These are phyloP conservation scores for human (Homo sapiens) DNA, from an alignment of 2,113 vertebrate genomes.

Conservation along the genomic window DNA sequence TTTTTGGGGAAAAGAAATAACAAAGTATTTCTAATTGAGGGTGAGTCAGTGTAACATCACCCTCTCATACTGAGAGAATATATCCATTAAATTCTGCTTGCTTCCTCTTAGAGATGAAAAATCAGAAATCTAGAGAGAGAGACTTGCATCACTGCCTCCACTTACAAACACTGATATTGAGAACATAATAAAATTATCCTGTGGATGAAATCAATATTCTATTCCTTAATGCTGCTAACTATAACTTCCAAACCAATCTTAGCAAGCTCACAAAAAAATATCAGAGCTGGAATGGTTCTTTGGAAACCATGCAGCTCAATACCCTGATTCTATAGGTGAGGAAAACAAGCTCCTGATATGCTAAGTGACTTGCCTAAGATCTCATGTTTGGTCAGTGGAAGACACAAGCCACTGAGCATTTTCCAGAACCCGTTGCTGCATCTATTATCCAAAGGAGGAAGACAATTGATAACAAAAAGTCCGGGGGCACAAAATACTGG, in stretches of 20 bases:
- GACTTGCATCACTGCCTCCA: background rate
- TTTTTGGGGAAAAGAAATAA: slow-evolving; percentile 8
- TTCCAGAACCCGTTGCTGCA: background rate
- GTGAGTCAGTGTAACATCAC: background rate
- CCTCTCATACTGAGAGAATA: background rate
- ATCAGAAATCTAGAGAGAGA: slow-evolving; percentile 2
- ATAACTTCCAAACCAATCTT: background rate
- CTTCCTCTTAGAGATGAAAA: background rate
- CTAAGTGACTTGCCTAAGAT: background rate
- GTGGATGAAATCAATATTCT: slow-evolving; percentile 50
- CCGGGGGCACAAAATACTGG: background rate
- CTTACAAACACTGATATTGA: slow-evolving; percentile 26
- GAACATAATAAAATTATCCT: slow-evolving; percentile 24
- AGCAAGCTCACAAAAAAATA: slow-evolving; percentile 27
- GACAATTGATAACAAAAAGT: background rate
- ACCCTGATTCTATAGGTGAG: background rate
- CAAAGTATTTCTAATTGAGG: background rate
- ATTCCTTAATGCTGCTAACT: slow-evolving; percentile 52
- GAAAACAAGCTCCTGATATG: background rate
- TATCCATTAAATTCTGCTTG: background rate
- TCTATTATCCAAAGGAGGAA: background rate
- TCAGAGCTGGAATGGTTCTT: background rate
- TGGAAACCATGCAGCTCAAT: background rate
- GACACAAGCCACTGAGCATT: background rate
- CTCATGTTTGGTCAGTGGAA: background rate